phyloP scores from a whole-genome alignment of 1,140 invertebrate genomes.

The Drosophila varians region DNA sequence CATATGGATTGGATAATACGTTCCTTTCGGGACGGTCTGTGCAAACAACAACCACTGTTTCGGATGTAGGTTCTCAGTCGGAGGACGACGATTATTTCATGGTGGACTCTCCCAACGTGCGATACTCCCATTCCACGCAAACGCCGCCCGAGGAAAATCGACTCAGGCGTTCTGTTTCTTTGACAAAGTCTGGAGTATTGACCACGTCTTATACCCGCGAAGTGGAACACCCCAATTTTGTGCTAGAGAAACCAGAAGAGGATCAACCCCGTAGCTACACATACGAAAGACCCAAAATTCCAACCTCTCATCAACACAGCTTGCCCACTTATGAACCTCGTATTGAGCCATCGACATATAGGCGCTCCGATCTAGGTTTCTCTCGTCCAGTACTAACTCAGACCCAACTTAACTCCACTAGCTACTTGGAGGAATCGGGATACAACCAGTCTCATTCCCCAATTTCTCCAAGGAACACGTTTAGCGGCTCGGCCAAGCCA shows the following conservation, averaged over 20 bases:
- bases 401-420: slow-evolving; percentile 59
- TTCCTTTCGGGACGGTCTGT: slow-evolving; percentile 29
- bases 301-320: slow-evolving; percentile 1
- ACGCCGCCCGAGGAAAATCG: slow-evolving; percentile 6
- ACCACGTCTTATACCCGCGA: slow-evolving; percentile 71
- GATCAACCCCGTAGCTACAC: slow-evolving; percentile 48
- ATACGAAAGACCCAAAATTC: slow-evolving; percentile 45
- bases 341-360: slow-evolving; percentile 28
- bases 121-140: slow-evolving; percentile 1
- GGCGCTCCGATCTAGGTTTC: slow-evolving; percentile 22
- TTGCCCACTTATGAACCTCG: slow-evolving; percentile 34
- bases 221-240: slow-evolving; percentile 18
- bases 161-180: slow-evolving; percentile 51
- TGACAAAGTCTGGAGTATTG: slow-evolving; percentile 67
- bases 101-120: slow-evolving; percentile 9
- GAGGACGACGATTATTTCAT: slow-evolving; percentile 59
- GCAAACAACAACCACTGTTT: slow-evolving; percentile 62
- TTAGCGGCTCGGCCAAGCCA: slow-evolving; percentile 44
- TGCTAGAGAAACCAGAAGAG: slow-evolving; percentile 1
- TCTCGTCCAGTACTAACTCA: slow-evolving; percentile 40
- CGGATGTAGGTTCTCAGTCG: slow-evolving; percentile 68
- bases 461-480: slow-evolving; percentile 34
- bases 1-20: slow-evolving; percentile 29
- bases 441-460: slow-evolving; percentile 9
- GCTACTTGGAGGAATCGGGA: slow-evolving; percentile 36